These are phyloP conservation scores for Lethenteron reissneri DNA, from an alignment of 2,113 vertebrate genomes.

Conservation along the genomic window DNA sequence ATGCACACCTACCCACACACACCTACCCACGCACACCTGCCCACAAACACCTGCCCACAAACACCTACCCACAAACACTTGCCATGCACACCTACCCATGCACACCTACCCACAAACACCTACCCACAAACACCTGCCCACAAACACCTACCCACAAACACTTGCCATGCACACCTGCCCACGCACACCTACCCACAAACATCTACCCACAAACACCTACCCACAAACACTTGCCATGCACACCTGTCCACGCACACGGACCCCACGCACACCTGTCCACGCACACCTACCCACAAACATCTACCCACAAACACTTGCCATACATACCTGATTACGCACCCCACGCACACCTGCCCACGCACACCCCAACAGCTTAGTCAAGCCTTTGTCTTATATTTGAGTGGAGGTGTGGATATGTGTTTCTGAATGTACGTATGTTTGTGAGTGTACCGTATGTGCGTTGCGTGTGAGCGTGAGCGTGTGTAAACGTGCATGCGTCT, in stretches of 20 bases:
- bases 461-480: background rate
- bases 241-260: background rate
- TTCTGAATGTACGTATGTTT: background rate
- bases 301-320: background rate
- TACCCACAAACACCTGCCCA: background rate
- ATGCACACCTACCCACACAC: background rate
- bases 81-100: background rate
- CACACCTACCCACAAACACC: background rate
- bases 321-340: too few relatives aligned
- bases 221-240: background rate
- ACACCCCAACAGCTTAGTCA: too few relatives aligned
- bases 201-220: background rate
- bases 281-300: background rate
- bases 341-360: too few relatives aligned
- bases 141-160: background rate
- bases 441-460: background rate
- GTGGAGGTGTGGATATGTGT: background rate
- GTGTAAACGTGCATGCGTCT: background rate
- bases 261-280: background rate
- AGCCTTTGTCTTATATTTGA: too few relatives aligned
- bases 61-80: background rate
- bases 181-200: constrained; percentile 1
- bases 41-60: background rate
- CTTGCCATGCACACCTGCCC: background rate
- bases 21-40: background rate